Evolutionary conservation across 2,888 invertebrate species (phyloP).

Genomic region (Cephus pygmeus): DNA sequence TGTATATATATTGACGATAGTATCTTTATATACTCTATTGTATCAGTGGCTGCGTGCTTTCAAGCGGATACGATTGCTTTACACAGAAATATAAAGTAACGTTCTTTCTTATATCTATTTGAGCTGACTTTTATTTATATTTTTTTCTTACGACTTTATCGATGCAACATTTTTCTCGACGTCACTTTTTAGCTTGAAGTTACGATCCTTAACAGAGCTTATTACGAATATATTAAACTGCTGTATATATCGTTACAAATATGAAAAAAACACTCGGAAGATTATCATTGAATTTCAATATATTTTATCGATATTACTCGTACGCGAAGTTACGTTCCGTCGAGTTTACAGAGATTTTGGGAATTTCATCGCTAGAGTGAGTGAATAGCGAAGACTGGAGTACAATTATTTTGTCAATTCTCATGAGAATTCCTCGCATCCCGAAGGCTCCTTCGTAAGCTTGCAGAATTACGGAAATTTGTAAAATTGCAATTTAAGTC

Average conservation of each 20-base stretch:
- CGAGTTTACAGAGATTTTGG: neutral
- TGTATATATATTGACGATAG: neutral
- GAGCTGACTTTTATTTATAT: neutral
- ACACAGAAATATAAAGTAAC: neutral
- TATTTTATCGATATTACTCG: neutral
- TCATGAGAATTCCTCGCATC: neutral
- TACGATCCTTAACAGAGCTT: neutral
- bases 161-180: neutral
- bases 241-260: neutral
- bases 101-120: neutral
- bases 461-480: neutral
- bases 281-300: neutral
- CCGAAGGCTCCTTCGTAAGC: neutral
- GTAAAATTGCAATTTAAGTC: slow-evolving; percentile 54
- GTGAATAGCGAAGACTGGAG: neutral
- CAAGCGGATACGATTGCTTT: neutral
- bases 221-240: neutral
- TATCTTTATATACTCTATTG: neutral
- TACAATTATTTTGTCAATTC: neutral
- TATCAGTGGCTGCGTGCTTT: neutral
- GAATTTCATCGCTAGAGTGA: neutral
- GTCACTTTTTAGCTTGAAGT: neutral
- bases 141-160: neutral
- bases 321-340: neutral
- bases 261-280: neutral